Evolutionary conservation across 2,113 vertebrate genomes (phyloP).

Genomic region (Balaenoptera acutorostrata): DNA sequence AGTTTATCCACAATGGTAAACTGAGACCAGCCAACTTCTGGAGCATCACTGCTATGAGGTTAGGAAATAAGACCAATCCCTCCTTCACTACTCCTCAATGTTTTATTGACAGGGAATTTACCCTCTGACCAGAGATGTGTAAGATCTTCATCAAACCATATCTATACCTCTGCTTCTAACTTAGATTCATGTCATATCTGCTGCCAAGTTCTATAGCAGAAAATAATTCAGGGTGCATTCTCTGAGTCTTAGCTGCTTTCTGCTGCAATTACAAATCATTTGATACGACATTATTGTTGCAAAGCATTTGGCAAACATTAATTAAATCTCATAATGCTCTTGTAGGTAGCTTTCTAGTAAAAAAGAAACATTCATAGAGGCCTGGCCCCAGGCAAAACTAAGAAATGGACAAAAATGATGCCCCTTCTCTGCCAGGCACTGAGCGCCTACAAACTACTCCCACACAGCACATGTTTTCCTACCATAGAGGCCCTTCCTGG

Average conservation of each 20-base stretch:
- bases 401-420: background rate
- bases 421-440: background rate
- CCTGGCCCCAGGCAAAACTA: background rate
- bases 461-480: background rate
- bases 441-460: background rate
- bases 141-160: background rate
- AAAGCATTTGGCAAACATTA: conserved; percentile 31
- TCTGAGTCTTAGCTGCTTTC: background rate
- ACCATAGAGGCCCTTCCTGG: background rate
- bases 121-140: background rate
- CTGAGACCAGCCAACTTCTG: background rate
- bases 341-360: background rate
- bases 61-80: background rate
- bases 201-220: background rate
- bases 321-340: background rate
- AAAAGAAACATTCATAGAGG: background rate
- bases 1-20: background rate
- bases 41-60: background rate
- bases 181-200: background rate
- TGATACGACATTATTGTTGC: conserved; percentile 25
- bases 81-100: background rate
- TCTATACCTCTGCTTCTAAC: background rate
- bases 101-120: background rate
- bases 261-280: conserved; percentile 8
- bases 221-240: background rate